These are phyloP conservation scores for Vulpes ferrilata DNA, from an alignment of 2,113 vertebrate species.

Conservation along the genomic window DNA sequence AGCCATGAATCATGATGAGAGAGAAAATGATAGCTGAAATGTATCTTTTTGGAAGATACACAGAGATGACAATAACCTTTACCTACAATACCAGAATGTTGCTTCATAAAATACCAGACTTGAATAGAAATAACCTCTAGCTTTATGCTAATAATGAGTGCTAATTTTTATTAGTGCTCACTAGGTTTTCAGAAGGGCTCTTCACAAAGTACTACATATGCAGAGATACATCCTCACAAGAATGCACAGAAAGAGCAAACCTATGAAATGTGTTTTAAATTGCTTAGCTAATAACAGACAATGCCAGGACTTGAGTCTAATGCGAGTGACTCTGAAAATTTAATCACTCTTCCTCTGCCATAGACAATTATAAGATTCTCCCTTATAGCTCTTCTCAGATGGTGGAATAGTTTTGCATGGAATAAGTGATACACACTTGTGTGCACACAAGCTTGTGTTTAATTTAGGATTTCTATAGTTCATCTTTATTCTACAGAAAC, in stretches of 20 bases:
- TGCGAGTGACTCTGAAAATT: background rate
- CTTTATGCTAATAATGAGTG: background rate
- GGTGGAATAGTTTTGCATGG: background rate
- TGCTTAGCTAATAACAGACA: background rate
- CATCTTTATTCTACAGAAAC: background rate
- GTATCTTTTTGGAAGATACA: background rate
- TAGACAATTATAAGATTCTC: background rate
- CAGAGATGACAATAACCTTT: background rate
- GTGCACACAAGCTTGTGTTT: background rate
- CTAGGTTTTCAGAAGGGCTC: background rate
- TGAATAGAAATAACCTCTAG: background rate
- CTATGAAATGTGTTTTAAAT: background rate
- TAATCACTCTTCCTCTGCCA: background rate
- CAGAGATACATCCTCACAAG: background rate
- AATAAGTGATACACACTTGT: background rate
- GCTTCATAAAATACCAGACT: background rate
- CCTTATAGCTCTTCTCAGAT: background rate
- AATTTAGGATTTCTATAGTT: background rate
- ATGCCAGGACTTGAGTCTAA: background rate
- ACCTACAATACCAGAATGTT: background rate
- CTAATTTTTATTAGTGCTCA: background rate
- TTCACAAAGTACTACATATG: background rate
- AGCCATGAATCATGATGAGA: constrained; percentile 11
- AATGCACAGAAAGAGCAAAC: background rate
- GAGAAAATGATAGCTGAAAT: constrained; percentile 32